Evolutionary conservation across 1,140 invertebrate species (phyloP).

Genomic region (Macrobrachium nipponense): DNA sequence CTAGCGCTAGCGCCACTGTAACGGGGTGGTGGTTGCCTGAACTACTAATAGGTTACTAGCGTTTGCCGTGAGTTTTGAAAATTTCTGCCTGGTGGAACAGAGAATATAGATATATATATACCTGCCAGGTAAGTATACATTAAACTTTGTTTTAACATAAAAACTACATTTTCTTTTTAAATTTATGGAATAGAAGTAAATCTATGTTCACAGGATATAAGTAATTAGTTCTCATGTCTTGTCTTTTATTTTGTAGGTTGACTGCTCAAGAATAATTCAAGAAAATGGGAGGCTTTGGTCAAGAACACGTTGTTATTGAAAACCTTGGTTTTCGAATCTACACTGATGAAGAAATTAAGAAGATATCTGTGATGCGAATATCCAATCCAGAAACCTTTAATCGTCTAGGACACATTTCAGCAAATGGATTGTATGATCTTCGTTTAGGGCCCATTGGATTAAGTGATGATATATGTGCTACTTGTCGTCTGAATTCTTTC

Average conservation of each 20-base stretch:
- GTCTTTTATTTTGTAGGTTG: background rate
- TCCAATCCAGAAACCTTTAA: slow-evolving; percentile 87
- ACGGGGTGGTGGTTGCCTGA: too few species aligned
- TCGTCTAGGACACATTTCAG: slow-evolving; percentile 82
- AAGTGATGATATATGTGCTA: slow-evolving; percentile 79
- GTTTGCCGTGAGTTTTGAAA: too few species aligned
- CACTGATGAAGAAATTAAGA: slow-evolving; percentile 84
- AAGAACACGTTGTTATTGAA: slow-evolving; percentile 31
- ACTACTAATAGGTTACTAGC: too few species aligned
- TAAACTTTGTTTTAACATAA: too few species aligned
- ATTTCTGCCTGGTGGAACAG: too few species aligned
- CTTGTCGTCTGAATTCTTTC: slow-evolving; percentile 79
- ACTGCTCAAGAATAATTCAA: background rate
- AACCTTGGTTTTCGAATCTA: slow-evolving; percentile 76
- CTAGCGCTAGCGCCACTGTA: too few species aligned
- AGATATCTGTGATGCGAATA: slow-evolving; percentile 88
- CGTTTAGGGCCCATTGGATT: slow-evolving; percentile 53
- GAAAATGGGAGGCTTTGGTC: slow-evolving; percentile 48
- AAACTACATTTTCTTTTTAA: too few species aligned
- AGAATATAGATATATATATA: too few species aligned
- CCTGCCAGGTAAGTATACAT: too few species aligned
- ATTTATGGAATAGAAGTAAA: too few species aligned
- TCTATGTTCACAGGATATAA: background rate
- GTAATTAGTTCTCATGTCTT: background rate
- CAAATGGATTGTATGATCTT: slow-evolving; percentile 68